Evolutionary conservation across 2,888 invertebrate species (phyloP).

Genomic region (Lagria hirta): DNA sequence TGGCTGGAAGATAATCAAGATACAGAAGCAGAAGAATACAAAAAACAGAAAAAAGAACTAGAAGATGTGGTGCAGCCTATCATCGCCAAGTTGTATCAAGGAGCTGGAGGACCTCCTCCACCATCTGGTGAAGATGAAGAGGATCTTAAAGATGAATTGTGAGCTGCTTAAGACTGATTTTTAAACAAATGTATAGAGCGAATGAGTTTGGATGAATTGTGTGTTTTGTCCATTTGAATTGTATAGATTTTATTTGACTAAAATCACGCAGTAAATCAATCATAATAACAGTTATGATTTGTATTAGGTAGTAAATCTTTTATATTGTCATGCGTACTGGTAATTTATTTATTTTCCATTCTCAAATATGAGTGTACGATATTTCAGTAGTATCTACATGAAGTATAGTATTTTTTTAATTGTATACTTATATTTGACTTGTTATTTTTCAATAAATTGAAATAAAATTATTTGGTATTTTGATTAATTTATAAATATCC

Average conservation of each 20-base stretch:
- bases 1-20: conserved; percentile 97
- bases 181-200: conserved; percentile 13
- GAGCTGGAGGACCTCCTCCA: conserved; percentile 77
- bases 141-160: conserved; percentile 85
- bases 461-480: too few species aligned
- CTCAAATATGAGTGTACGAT: conserved; percentile 47
- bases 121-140: conserved; percentile 68
- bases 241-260: conserved; percentile 14
- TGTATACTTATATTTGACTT: conserved; percentile 47
- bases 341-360: conserved; percentile 41
- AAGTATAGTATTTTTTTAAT: conserved; percentile 34
- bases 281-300: conserved; percentile 8
- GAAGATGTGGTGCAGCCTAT: conserved; percentile 97
- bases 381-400: conserved; percentile 30
- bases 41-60: conserved; percentile 92
- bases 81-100: conserved; percentile 93
- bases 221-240: conserved; percentile 6
- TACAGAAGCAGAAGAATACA: conserved; percentile 88
- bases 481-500: too few species aligned
- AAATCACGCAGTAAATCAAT: conserved; percentile 14
- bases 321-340: conserved; percentile 34
- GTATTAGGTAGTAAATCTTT: conserved; percentile 34
- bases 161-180: conserved; percentile 51
- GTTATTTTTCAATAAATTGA: conserved; percentile 41
- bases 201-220: conserved; percentile 17